These are phyloP conservation scores for Erannis defoliaria DNA, from an alignment of 2,888 invertebrate species.

Conservation along the genomic window DNA sequence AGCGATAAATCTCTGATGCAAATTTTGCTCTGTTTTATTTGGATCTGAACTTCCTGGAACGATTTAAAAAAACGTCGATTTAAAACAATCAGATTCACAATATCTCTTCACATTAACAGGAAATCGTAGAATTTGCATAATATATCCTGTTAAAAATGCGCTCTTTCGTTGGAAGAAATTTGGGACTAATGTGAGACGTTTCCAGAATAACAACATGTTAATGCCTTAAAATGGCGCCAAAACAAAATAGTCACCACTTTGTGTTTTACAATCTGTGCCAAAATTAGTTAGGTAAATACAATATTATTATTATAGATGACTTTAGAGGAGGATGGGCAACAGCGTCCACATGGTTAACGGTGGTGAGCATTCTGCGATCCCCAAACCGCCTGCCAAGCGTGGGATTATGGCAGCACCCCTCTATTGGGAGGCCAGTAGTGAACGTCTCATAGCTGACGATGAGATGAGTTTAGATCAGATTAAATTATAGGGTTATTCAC, in stretches of 20 bases:
- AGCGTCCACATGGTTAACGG: too few species aligned
- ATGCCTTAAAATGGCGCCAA: constrained; percentile 58
- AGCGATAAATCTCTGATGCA: constrained; percentile 76
- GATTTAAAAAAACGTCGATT: constrained; percentile 55
- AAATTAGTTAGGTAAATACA: background rate
- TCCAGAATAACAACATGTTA: constrained; percentile 69
- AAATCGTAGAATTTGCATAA: constrained; percentile 77
- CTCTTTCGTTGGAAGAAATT: constrained; percentile 60
- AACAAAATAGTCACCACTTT: constrained; percentile 27
- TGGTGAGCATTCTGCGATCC: too few species aligned
- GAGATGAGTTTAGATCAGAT: too few species aligned
- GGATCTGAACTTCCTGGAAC: constrained; percentile 64
- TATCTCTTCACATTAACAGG: constrained; percentile 66
- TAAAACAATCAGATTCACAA: constrained; percentile 68
- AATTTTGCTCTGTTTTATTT: constrained; percentile 69
- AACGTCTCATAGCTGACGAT: too few species aligned
- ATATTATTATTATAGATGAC: too few species aligned
- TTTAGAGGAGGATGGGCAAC: too few species aligned
- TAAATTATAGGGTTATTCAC: too few species aligned
- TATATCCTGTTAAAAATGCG: constrained; percentile 65
- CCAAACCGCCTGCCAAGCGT: too few species aligned
- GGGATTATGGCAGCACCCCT: too few species aligned
- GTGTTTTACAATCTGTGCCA: background rate
- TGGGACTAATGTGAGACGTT: constrained; percentile 52
- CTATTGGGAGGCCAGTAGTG: too few species aligned